These are phyloP conservation scores for Miniopterus natalensis DNA, from an alignment of 2,113 vertebrate genomes.

Conservation along the genomic window DNA sequence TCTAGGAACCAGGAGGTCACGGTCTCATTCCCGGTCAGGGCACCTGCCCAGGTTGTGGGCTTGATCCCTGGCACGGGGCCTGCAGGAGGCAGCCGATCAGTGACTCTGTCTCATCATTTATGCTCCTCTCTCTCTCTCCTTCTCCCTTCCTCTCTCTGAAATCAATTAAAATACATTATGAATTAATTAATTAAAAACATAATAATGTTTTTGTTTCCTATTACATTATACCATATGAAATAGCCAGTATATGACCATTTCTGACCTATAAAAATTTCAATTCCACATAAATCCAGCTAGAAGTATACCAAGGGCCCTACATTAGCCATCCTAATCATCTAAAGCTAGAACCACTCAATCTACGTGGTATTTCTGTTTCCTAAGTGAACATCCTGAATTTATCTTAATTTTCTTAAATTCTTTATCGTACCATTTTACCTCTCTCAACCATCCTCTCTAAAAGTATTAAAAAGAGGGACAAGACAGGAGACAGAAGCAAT, in stretches of 20 bases:
- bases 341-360: background rate
- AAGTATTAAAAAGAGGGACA: background rate
- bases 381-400: background rate
- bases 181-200: too few species aligned
- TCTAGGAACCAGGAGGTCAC: too few species aligned
- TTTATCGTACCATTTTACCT: background rate
- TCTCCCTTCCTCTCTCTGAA: too few species aligned
- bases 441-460: background rate
- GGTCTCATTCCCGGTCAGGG: too few species aligned
- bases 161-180: too few species aligned
- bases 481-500: background rate
- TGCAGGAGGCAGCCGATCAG: too few species aligned
- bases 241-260: background rate
- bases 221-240: background rate
- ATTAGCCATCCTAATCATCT: background rate
- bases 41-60: too few species aligned
- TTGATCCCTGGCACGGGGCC: too few species aligned
- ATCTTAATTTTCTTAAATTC: background rate
- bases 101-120: too few species aligned
- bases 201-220: background rate
- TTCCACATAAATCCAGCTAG: background rate
- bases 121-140: too few species aligned
- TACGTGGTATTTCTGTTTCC: background rate
- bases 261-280: background rate
- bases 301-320: background rate